phyloP scores from a whole-genome alignment of 2,888 invertebrate species.

The Cosmia pyralina region DNA sequence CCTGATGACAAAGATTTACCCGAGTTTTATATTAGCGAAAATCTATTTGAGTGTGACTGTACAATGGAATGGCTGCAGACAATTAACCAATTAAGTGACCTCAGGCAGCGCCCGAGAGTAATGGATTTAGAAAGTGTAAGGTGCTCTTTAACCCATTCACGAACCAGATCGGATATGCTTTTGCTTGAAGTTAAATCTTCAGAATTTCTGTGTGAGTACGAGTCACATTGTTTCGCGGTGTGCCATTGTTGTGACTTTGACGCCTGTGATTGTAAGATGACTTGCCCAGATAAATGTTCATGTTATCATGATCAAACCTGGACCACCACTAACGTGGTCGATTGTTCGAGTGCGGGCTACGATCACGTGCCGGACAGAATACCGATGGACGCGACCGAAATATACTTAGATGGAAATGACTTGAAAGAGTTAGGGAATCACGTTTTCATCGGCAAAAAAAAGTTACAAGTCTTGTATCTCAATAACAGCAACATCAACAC shows the following conservation, averaged over 20 bases:
- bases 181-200: slow-evolving; percentile 93
- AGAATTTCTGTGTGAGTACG: slow-evolving; percentile 95
- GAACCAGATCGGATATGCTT: slow-evolving; percentile 91
- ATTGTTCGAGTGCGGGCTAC: slow-evolving; percentile 94
- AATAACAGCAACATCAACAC: slow-evolving; percentile 94
- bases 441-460: slow-evolving; percentile 96
- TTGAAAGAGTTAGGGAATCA: slow-evolving; percentile 95
- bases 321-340: slow-evolving; percentile 94
- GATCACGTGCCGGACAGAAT: slow-evolving; percentile 94
- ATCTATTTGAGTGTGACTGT: slow-evolving; percentile 96
- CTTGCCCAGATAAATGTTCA: slow-evolving; percentile 95
- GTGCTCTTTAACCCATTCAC: slow-evolving; percentile 93
- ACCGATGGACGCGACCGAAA: slow-evolving; percentile 97
- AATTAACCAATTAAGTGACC: slow-evolving; percentile 93
- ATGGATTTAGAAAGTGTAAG: slow-evolving; percentile 94
- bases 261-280: slow-evolving; percentile 97
- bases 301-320: slow-evolving; percentile 97
- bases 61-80: slow-evolving; percentile 96
- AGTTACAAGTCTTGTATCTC: slow-evolving; percentile 93
- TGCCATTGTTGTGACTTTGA: slow-evolving; percentile 98
- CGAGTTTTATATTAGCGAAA: slow-evolving; percentile 94
- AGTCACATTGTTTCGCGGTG: slow-evolving; percentile 95
- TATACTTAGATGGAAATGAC: slow-evolving; percentile 95
- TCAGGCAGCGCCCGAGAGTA: slow-evolving; percentile 94
- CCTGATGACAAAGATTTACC: slow-evolving; percentile 93